Conservation (phyloP, 2,113 vertebrate genomes). For the Pelobates fuscus region DNA sequence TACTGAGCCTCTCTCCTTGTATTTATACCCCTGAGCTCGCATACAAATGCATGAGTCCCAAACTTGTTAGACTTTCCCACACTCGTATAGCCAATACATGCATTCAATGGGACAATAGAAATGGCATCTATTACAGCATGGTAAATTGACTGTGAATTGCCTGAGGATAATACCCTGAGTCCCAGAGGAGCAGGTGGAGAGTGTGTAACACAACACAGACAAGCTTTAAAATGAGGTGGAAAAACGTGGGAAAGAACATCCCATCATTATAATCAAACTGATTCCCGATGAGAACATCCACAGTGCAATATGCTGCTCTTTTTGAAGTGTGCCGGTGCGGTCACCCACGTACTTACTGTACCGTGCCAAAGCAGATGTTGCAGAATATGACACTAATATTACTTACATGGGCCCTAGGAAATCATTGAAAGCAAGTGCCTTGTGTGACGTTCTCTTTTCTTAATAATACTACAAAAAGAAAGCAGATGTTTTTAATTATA, state of each 20-base stretch:
- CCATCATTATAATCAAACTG: constrained; percentile 63
- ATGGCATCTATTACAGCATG: constrained; percentile 74
- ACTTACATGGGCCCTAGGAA: not conserved
- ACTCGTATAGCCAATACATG: constrained; percentile 71
- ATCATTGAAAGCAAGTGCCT: too few species aligned
- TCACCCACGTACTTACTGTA: constrained; percentile 2
- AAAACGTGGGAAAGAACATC: constrained; percentile 73
- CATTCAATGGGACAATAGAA: constrained; percentile 66
- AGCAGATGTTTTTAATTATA: too few species aligned
- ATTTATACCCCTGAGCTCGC: constrained; percentile 62
- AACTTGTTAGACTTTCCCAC: constrained; percentile 71
- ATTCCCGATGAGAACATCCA: constrained; percentile 61
- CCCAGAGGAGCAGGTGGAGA: constrained; percentile 78
- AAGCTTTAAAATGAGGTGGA: constrained; percentile 53
- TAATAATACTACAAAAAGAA: too few species aligned
- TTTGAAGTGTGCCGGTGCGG: constrained; percentile 54
- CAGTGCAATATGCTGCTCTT: constrained; percentile 68
- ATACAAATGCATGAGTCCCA: constrained; percentile 66
- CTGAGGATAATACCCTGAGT: constrained; percentile 72
- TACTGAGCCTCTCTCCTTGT: constrained; percentile 36
- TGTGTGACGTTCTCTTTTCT: too few species aligned
- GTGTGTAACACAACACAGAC: constrained; percentile 62
- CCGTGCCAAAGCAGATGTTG: constrained; percentile 32
- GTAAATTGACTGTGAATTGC: constrained; percentile 75
- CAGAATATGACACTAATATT: not conserved